A percentile compares a stretch with the other conserved stretches of the same genome.
These are phyloP conservation scores for Todiramphus saurophagus DNA, from an alignment of 2,113 vertebrate genomes.

Conservation along the genomic window DNA sequence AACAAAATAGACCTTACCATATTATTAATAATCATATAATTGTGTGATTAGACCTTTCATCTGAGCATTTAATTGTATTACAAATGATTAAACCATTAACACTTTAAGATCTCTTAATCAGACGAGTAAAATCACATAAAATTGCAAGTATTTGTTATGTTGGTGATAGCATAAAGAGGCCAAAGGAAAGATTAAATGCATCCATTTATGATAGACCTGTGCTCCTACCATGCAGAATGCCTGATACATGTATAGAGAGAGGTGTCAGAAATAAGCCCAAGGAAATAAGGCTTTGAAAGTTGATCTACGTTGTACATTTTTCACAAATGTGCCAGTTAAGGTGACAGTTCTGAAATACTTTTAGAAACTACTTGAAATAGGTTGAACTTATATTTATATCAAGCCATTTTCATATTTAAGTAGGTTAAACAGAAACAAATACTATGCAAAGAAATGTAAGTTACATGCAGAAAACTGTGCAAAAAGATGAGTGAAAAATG, in stretches of 20 bases:
- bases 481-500: not conserved
- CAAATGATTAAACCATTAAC: not conserved
- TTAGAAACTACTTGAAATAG: not conserved
- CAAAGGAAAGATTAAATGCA: not conserved
- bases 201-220: not conserved
- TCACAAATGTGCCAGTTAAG: not conserved
- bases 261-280: not conserved
- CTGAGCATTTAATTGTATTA: not conserved
- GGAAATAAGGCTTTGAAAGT: not conserved
- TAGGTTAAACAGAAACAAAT: not conserved
- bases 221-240: not conserved
- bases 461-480: not conserved
- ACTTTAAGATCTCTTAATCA: not conserved
- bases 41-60: not conserved
- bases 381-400: not conserved
- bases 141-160: not conserved
- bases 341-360: not conserved
- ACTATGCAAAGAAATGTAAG: not conserved
- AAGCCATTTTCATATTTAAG: not conserved
- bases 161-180: not conserved
- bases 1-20: not conserved
- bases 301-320: not conserved
- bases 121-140: not conserved
- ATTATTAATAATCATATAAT: not conserved
- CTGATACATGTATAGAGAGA: not conserved